phyloP scores from a whole-genome alignment of 2,888 invertebrate genomes.

The Sinhomidia bicolor region DNA sequence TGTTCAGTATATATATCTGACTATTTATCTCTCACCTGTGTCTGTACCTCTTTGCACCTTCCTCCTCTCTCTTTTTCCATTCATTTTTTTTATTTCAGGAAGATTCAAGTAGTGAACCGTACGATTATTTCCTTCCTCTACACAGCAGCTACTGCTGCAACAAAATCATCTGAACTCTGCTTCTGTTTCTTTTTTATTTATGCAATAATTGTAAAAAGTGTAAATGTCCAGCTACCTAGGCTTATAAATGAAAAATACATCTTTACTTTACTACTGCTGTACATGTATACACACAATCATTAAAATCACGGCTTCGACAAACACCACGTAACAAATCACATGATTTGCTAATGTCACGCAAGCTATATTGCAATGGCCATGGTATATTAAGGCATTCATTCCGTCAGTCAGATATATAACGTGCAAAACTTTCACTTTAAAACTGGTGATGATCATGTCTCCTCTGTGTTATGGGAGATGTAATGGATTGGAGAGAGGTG shows the following conservation, averaged over 20 bases:
- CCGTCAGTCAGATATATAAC: background rate
- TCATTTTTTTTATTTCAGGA: conserved; percentile 8
- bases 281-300: too few relatives aligned
- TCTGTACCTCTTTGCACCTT: background rate
- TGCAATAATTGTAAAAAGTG: background rate
- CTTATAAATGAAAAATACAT: background rate
- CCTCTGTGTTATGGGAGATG: background rate
- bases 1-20: background rate
- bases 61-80: conserved; percentile 24
- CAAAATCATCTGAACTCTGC: background rate
- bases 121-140: background rate
- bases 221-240: conserved; percentile 22
- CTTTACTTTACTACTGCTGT: background rate
- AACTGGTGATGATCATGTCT: conserved; percentile 43
- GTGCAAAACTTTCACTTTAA: conserved; percentile 54
- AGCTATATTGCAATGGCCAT: background rate
- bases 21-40: background rate
- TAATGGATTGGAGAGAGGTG: background rate
- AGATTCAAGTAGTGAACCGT: background rate
- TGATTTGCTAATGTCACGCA: conserved; percentile 41
- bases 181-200: background rate
- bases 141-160: background rate
- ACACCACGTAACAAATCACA: conserved; percentile 44
- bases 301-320: conserved; percentile 1
- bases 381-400: background rate